Conservation (phyloP, 2,113 vertebrate species). For the Cariama cristata region DNA sequence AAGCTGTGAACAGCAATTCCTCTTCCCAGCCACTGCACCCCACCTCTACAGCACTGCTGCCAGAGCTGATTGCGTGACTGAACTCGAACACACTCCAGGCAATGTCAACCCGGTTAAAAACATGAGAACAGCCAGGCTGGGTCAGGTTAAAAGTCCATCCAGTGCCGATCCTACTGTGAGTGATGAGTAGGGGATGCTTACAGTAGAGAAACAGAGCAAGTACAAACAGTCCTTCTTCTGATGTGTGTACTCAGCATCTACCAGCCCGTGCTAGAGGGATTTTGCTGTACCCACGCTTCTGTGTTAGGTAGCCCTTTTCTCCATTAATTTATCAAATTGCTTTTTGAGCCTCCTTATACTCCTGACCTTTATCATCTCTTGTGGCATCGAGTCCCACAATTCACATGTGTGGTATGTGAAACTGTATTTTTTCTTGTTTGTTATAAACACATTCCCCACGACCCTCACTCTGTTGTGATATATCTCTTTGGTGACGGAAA, state of each 20-base stretch:
- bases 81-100: slow-evolving; percentile 7
- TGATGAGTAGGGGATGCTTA: neutral
- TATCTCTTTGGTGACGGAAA: neutral
- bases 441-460: neutral
- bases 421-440: neutral
- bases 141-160: slow-evolving; percentile 24
- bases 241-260: neutral
- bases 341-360: neutral
- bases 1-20: slow-evolving; percentile 20
- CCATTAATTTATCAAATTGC: neutral
- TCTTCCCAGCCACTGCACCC: neutral
- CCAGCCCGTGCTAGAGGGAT: neutral
- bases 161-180: neutral
- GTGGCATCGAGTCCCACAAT: neutral
- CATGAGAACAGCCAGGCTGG: slow-evolving; percentile 11
- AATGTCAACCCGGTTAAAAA: slow-evolving; percentile 29
- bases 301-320: neutral
- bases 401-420: neutral
- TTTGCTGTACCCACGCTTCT: neutral
- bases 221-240: neutral
- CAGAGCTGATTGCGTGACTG: slow-evolving; percentile 6
- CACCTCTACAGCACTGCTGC: neutral
- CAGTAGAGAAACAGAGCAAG: neutral
- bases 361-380: neutral
- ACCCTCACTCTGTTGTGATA: neutral